Base-by-base conservation (phyloP, 1,140 invertebrate genomes). In the Drosophila tropicalis region DNA sequence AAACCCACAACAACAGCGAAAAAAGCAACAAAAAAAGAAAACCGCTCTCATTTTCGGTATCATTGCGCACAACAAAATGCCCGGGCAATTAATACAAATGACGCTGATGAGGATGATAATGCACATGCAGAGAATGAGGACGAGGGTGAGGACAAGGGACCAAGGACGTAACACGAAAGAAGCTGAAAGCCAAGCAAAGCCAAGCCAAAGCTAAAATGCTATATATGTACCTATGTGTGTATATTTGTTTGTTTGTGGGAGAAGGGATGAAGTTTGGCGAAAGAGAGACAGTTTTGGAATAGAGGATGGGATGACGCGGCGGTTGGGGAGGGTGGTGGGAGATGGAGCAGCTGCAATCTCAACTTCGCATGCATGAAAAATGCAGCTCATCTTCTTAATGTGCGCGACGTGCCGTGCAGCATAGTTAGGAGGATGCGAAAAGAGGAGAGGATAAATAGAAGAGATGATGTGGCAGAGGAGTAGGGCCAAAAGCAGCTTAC, bases 351-450 rank as follows among this genome's bases (percentile, higher is more conserved):
- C 80, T 89, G 84, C 84, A 89, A 87, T 87, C 84, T 89, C 84
- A 78, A 84, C 84, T 89, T 84, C 84, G 86, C 84, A 89, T 87
- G 84, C 84, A 87, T 89, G 85, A 89, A 89, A 89, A 89, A 89
- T 89, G 84, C 84, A 90, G 84, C 84, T 89, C 84, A 89, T 89
- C 84, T 89, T 84, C 85, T 89, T 89, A 89, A 89, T 89, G 84
- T 81, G 74, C 81, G 80, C 77, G 85, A 89, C 84, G 84, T 89
- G 84, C 85, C 67, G 78, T 73, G 70, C 72, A 67, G 25, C 58
- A 68, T 64, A 55, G 66, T 76, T 79, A 68, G 70, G n/a, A 39
- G 36, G 36, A 51, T 47, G 15, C 17, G 61, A 19, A 39, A 47
- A 17, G 36, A 6, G 36, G 39, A 32, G 39, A 29, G 62, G 44